Conservation (phyloP, 2,113 vertebrate genomes). For the Lanius collurio region DNA sequence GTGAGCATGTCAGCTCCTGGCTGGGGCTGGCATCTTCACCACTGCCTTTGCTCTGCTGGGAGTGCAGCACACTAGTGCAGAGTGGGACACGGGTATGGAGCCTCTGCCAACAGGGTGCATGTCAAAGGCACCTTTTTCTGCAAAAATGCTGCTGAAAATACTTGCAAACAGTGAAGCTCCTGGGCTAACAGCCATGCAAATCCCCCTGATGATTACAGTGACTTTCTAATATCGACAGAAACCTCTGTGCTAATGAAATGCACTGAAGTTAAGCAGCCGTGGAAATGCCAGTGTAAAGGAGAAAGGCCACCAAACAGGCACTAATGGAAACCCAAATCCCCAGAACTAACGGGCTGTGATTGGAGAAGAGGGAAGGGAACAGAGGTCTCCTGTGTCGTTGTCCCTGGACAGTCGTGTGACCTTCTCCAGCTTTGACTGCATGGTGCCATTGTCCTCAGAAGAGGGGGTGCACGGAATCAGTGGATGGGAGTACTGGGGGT, state of each 20-base stretch:
- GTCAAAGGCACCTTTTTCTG: background rate
- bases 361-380: background rate
- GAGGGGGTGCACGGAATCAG: background rate
- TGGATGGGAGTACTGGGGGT: background rate
- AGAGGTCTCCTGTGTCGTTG: background rate
- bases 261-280: slow-evolving; percentile 61
- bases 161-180: background rate
- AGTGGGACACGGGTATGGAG: background rate
- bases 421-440: background rate
- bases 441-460: background rate
- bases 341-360: slow-evolving; percentile 44
- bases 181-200: slow-evolving; percentile 35
- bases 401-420: background rate
- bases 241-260: slow-evolving; percentile 53
- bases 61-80: background rate
- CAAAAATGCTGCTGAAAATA: background rate
- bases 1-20: background rate
- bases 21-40: background rate
- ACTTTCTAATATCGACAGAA: slow-evolving; percentile 53
- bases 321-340: slow-evolving; percentile 66
- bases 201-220: slow-evolving; percentile 53
- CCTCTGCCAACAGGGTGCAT: background rate
- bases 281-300: slow-evolving; percentile 60
- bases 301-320: slow-evolving; percentile 55
- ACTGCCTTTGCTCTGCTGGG: background rate